Conservation (phyloP, 1,140 invertebrate species). For the Drosophila eugracilis region DNA sequence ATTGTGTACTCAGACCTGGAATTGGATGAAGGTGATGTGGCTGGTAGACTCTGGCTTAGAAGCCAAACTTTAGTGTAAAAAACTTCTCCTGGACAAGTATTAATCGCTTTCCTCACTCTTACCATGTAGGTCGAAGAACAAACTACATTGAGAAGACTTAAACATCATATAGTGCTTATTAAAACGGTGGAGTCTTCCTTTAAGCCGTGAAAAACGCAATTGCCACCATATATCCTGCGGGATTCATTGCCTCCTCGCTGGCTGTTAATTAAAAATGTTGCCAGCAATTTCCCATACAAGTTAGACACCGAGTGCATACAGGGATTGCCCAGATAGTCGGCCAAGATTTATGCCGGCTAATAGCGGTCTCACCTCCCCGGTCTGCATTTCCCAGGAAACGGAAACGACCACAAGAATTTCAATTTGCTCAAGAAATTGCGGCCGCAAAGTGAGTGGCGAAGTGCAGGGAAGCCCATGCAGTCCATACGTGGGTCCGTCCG, state of each 20-base stretch:
- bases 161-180: neutral
- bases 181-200: neutral
- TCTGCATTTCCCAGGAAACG: neutral
- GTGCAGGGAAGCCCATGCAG: slow-evolving; percentile 9
- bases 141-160: neutral
- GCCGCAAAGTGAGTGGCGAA: slow-evolving; percentile 24
- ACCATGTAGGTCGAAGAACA: too few relatives aligned
- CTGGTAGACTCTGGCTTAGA: neutral
- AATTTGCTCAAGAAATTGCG: slow-evolving; percentile 62
- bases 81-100: neutral
- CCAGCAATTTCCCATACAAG: slow-evolving; percentile 48
- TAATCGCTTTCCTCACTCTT: too few relatives aligned
- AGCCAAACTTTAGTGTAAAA: neutral
- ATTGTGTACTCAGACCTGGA: neutral
- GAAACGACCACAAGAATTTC: slow-evolving; percentile 49
- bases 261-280: slow-evolving; percentile 76
- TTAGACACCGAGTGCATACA: slow-evolving; percentile 12
- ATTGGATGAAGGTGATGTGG: neutral
- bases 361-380: slow-evolving; percentile 8
- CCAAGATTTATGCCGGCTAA: slow-evolving; percentile 50
- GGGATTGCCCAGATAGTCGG: slow-evolving; percentile 7
- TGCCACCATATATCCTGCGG: slow-evolving; percentile 30
- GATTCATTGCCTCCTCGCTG: slow-evolving; percentile 8
- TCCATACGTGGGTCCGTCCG: slow-evolving; percentile 13
- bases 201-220: slow-evolving; percentile 49